Conservation (phyloP, 2,888 invertebrate genomes). For the Eulithis prunata region DNA sequence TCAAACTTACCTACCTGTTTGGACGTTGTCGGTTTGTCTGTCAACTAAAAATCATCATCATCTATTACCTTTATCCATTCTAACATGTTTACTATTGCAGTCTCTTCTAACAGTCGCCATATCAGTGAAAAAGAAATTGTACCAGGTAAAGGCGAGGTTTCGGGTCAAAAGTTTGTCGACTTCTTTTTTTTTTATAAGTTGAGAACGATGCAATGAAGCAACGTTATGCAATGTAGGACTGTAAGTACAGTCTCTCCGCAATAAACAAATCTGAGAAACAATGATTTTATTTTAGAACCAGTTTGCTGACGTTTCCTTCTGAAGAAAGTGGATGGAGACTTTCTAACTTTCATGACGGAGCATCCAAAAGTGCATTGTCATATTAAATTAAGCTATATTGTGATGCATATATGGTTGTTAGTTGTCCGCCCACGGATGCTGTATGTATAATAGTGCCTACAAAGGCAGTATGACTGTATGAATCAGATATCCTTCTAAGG, state of each 20-base stretch:
- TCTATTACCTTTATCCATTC: no score
- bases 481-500: slow-evolving; percentile 53
- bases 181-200: no score
- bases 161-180: no score
- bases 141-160: no score
- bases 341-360: slow-evolving; percentile 49
- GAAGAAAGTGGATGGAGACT: slow-evolving; percentile 38
- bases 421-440: slow-evolving; percentile 43
- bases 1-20: no score
- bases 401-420: slow-evolving; percentile 40
- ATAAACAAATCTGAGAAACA: not conserved
- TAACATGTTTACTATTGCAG: no score
- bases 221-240: no score
- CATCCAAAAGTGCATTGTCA: slow-evolving; percentile 41
- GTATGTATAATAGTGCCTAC: slow-evolving; percentile 40
- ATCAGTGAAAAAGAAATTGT: no score
- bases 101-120: no score
- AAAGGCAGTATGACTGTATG: slow-evolving; percentile 41
- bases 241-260: not conserved
- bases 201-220: no score
- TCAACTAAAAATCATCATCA: no score
- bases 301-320: slow-evolving; percentile 11
- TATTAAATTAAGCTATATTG: slow-evolving; percentile 36
- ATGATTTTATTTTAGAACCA: not conserved
- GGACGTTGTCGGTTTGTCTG: no score